Percentiles rank a stretch among this genome's conserved stretches.
Evolutionary conservation across 2,888 invertebrate species (phyloP).

Genomic region (Chymomyza amoena): DNA sequence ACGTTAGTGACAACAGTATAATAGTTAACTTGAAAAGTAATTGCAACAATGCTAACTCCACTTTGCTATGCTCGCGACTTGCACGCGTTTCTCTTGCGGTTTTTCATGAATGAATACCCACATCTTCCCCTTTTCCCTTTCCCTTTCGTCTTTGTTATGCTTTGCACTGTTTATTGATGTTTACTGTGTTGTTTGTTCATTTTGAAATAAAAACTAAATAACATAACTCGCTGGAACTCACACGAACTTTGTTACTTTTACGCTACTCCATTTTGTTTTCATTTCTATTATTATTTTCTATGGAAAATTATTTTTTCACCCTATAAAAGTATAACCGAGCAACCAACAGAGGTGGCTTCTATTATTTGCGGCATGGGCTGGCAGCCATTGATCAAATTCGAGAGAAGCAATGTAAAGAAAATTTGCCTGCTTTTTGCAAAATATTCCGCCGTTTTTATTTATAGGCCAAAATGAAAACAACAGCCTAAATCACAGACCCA

Average conservation of each 20-base stretch:
- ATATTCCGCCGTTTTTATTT: slow-evolving; percentile 45
- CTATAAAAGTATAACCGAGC: slow-evolving; percentile 48
- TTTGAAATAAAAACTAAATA: slow-evolving; percentile 50
- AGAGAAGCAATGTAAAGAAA: slow-evolving; percentile 26
- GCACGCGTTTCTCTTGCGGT: slow-evolving; percentile 2
- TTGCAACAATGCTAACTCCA: not conserved
- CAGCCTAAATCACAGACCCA: slow-evolving; percentile 40
- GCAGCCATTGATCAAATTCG: slow-evolving; percentile 67
- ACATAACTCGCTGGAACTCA: slow-evolving; percentile 34
- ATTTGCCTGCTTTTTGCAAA: slow-evolving; percentile 35
- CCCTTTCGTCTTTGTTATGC: slow-evolving; percentile 12
- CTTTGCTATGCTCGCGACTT: not conserved
- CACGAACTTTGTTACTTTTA: slow-evolving; percentile 39
- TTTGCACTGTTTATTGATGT: slow-evolving; percentile 2
- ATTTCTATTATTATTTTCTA: slow-evolving; percentile 69
- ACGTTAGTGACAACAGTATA: slow-evolving; percentile 7
- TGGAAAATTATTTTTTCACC: slow-evolving; percentile 66
- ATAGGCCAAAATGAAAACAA: slow-evolving; percentile 47
- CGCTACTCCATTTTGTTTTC: slow-evolving; percentile 44
- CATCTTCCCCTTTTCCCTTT: slow-evolving; percentile 41
- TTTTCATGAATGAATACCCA: slow-evolving; percentile 23
- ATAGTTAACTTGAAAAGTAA: slow-evolving; percentile 3
- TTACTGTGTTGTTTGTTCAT: slow-evolving; percentile 22
- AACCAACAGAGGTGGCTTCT: slow-evolving; percentile 16
- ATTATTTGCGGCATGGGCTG: slow-evolving; percentile 28